phyloP scores from a whole-genome alignment of 2,888 invertebrate genomes.

The Drosophila limbata region DNA sequence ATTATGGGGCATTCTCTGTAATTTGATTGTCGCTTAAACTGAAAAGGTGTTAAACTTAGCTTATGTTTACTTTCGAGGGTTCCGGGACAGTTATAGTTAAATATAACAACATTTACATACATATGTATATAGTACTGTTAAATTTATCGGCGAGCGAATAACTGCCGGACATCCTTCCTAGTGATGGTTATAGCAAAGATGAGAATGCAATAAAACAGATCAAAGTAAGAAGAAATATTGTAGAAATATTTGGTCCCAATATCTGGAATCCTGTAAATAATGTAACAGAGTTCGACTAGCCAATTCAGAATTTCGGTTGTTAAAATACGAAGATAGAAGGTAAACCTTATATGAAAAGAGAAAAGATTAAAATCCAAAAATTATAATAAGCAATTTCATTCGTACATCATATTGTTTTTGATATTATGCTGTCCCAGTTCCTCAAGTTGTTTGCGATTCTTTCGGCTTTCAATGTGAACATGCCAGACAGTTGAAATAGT shows the following conservation, averaged over 20 bases:
- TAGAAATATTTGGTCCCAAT: fast-evolving
- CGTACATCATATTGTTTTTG: background rate
- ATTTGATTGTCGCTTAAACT: too few species aligned
- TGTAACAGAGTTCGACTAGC: background rate
- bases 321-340: background rate
- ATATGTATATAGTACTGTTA: too few species aligned
- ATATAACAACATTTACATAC: too few species aligned
- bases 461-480: background rate
- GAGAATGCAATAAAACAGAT: background rate
- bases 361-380: background rate
- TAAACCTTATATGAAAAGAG: background rate
- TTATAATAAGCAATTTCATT: background rate
- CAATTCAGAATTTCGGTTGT: background rate
- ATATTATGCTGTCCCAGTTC: background rate
- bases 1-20: too few species aligned
- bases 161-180: background rate
- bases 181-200: background rate
- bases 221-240: background rate
- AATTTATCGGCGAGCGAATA: background rate
- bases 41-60: too few species aligned
- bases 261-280: background rate
- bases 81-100: too few species aligned
- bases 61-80: too few species aligned
- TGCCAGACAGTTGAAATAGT: background rate
- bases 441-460: background rate